Percentiles rank a stretch among this genome's conserved stretches.
Evolutionary conservation across 1,140 invertebrate genomes (phyloP).

Genomic region (Procambarus clarkii): DNA sequence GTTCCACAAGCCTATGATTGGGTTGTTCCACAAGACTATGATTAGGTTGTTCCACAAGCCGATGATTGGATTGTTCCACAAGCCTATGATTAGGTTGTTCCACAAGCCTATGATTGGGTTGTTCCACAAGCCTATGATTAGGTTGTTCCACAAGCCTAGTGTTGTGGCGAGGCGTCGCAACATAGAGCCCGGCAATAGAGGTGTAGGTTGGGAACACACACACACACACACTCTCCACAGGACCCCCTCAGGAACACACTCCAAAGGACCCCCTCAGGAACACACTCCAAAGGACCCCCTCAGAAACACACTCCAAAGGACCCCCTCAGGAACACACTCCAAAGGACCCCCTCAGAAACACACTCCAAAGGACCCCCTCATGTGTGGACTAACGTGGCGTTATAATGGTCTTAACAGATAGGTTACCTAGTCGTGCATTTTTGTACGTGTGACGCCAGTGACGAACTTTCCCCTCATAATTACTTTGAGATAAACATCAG

Average conservation of each 20-base stretch:
- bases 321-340: background rate
- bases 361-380: background rate
- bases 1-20: too few species aligned
- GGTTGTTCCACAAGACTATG: too few species aligned
- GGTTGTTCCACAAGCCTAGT: background rate
- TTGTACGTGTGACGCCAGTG: constrained; percentile 32
- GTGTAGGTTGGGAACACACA: background rate
- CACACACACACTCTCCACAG: too few species aligned
- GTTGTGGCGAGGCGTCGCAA: background rate
- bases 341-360: background rate
- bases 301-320: too few species aligned
- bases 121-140: too few species aligned
- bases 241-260: background rate
- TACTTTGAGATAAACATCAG: constrained; percentile 59
- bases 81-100: too few species aligned
- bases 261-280: background rate
- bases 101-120: too few species aligned
- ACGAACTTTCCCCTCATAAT: constrained; percentile 58
- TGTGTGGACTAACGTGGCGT: background rate
- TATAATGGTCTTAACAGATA: constrained; percentile 5
- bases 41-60: too few species aligned
- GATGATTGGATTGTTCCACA: too few species aligned
- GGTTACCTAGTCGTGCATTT: constrained; percentile 10
- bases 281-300: too few species aligned
- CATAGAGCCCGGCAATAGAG: background rate